Evolutionary conservation across 2,888 invertebrate species (phyloP).

Genomic region (Mellilla xanthometata): DNA sequence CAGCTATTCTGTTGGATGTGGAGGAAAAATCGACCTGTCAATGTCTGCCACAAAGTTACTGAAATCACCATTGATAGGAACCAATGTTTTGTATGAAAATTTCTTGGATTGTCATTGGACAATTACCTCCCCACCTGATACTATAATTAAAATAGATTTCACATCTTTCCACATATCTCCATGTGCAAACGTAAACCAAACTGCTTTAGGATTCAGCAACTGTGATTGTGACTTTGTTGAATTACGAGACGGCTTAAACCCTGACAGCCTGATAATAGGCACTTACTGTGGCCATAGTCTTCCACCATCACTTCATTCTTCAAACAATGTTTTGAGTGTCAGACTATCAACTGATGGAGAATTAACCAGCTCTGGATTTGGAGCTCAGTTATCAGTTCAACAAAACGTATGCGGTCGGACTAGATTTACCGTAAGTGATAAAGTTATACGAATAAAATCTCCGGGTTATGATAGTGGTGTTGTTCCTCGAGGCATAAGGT

Average conservation of each 20-base stretch:
- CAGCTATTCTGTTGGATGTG: slow-evolving; percentile 84
- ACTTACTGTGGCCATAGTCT: slow-evolving; percentile 85
- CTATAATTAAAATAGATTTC: slow-evolving; percentile 84
- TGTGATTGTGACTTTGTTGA: slow-evolving; percentile 90
- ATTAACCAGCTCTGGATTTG: slow-evolving; percentile 85
- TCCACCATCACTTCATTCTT: slow-evolving; percentile 82
- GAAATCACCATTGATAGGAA: slow-evolving; percentile 57
- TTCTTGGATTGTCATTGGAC: slow-evolving; percentile 90
- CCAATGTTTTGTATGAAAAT: slow-evolving; percentile 80
- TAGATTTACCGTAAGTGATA: slow-evolving; percentile 35
- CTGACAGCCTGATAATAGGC: slow-evolving; percentile 85
- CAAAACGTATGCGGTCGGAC: slow-evolving; percentile 61
- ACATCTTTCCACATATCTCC: slow-evolving; percentile 78
- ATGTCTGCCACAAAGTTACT: slow-evolving; percentile 56
- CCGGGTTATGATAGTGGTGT: slow-evolving; percentile 56
- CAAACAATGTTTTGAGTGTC: slow-evolving; percentile 84
- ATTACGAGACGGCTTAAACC: slow-evolving; percentile 87
- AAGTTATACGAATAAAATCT: slow-evolving; percentile 48
- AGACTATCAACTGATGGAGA: slow-evolving; percentile 85
- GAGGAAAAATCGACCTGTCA: slow-evolving; percentile 84
- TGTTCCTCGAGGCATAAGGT: slow-evolving; percentile 60
- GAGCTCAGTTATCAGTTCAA: slow-evolving; percentile 76
- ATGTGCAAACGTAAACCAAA: slow-evolving; percentile 63
- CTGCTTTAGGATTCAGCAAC: slow-evolving; percentile 54
- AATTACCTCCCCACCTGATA: slow-evolving; percentile 82